Conservation (phyloP, 2,797 vertebrate genomes). For the Acridotheres tristis region DNA sequence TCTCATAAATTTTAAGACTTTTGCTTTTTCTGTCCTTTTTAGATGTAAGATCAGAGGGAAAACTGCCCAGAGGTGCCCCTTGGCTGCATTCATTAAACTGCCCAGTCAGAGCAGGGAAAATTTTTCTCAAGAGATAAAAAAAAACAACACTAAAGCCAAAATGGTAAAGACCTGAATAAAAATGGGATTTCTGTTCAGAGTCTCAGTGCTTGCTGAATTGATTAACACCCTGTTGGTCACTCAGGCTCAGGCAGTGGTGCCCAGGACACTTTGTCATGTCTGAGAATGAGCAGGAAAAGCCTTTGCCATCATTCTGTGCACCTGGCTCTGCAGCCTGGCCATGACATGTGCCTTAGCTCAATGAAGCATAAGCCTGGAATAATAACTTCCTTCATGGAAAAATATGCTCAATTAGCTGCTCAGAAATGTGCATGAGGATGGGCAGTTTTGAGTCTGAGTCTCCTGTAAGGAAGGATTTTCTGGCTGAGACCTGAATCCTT, state of each 20-base stretch:
- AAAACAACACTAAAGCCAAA: background rate
- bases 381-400: constrained; percentile 11
- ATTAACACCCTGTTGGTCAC: background rate
- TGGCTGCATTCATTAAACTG: background rate
- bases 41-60: background rate
- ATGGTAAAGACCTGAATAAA: background rate
- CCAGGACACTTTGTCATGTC: background rate
- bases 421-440: background rate
- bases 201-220: background rate
- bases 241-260: background rate
- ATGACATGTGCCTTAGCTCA: background rate
- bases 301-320: background rate
- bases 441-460: background rate
- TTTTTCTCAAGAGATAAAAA: background rate
- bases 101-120: background rate
- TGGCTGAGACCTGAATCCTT: background rate
- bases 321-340: background rate
- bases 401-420: constrained; percentile 15
- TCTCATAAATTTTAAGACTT: background rate
- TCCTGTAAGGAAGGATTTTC: background rate
- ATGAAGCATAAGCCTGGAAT: background rate
- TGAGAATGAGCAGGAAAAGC: background rate
- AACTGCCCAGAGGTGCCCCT: background rate
- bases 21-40: background rate
- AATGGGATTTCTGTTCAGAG: background rate